Evolutionary conservation across 2,888 invertebrate genomes (phyloP), one percentile per base, ranked within the genome.

Genomic region (Epinotia nisella): DNA sequence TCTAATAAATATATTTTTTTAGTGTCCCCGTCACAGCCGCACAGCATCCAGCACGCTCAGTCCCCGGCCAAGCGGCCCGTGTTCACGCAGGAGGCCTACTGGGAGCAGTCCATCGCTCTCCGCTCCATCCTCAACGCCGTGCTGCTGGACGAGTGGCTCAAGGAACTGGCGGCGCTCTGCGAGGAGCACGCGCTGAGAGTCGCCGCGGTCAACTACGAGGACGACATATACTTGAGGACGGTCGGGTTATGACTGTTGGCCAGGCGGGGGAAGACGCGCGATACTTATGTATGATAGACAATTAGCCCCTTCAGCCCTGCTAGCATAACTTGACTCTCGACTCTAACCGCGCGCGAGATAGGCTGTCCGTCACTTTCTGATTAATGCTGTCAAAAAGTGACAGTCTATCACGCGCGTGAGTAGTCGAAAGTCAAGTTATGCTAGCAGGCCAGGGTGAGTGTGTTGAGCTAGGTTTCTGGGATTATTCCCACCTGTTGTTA

Each of bases 111-210:
- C 0, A 87, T 90, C 19, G 89, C 91, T 0, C 83, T 90, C 2
- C 89, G 92, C 0, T 87, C 91, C 2, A 85, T 94, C 70, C 83
- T 94, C 10, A 94, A 94, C 83, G 98, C 98, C 1, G 97, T 99
- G 7, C 93, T 99, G 60, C 92, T 99, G 75, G 98, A 98, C 83
- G 99, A 99, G 87, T 98, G 99, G 97, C 94, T 98, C 0, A 98
- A 98, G 87, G 99, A 99, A 91, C 92, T 99, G 74, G 97, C 99
- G 0, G 98, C 99, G 15, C 95, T 99, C 71, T 97, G 98, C 76
- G 98, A 98, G 87, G 99, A 99, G 88, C 99, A 99, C 87, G 96
- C 97, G 7, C 94, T 97, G 0, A 83, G 92, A 58, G 78, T 92
- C 1, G 84, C 92, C 0, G 84, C 89, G 0, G 82, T 86, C 5